Conservation (phyloP, 35 echinoderm and acorn worm genomes). For the Nesometra sesokonis region DNA sequence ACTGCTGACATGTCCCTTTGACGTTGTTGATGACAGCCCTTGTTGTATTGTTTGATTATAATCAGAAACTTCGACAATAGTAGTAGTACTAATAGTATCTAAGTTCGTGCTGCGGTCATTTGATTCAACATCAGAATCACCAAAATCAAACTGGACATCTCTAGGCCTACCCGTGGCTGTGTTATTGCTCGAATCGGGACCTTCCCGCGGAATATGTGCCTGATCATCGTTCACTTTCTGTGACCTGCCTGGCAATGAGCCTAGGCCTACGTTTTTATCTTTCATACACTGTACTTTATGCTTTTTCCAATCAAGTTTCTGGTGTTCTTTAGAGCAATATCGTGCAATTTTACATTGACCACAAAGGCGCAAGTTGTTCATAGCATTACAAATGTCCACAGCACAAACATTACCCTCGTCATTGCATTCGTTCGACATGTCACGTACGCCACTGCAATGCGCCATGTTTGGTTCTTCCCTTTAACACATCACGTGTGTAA, state of each 20-base stretch:
- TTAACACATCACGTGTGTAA: no score
- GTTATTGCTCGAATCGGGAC: not conserved
- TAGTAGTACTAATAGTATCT: not conserved
- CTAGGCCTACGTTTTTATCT: not conserved
- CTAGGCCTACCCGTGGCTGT: not conserved
- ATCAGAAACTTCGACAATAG: no score
- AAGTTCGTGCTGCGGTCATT: not conserved
- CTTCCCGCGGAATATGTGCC: not conserved
- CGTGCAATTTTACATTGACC: not conserved
- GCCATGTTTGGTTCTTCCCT: no score
- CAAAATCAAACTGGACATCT: not conserved
- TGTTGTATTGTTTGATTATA: no score
- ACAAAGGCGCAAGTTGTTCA: not conserved
- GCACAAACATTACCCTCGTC: not conserved
- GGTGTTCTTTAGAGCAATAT: not conserved
- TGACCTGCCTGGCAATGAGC: not conserved
- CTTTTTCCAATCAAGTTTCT: not conserved
- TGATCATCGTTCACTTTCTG: not conserved
- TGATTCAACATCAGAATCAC: not conserved
- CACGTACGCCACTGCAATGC: not conserved
- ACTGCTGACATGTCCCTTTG: not conserved
- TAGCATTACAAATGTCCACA: not conserved
- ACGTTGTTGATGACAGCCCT: no score
- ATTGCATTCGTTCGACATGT: not conserved
- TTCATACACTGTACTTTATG: not conserved